These are phyloP conservation scores for Triplophysa siluroides DNA, from an alignment of 2,113 vertebrate species.

Conservation along the genomic window DNA sequence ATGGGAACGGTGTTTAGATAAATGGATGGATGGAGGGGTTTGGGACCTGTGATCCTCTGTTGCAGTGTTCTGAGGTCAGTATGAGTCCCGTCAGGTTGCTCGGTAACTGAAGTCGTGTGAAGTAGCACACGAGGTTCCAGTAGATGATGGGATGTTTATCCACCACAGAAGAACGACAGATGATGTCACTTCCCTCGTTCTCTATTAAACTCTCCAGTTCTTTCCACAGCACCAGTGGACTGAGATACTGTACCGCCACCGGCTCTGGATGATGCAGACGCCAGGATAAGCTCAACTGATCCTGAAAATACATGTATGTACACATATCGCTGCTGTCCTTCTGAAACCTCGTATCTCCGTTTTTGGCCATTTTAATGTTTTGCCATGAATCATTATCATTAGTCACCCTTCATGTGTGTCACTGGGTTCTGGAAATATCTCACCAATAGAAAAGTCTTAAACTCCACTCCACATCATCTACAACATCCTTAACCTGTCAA, in stretches of 20 bases:
- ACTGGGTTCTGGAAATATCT: too few species aligned
- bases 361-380: too few species aligned
- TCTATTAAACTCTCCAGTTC: slow-evolving; percentile 95
- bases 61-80: slow-evolving; percentile 94
- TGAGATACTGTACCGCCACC: slow-evolving; percentile 66
- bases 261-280: not conserved
- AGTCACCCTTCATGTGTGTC: too few species aligned
- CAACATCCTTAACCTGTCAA: too few species aligned
- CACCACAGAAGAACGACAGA: not conserved
- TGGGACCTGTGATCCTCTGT: slow-evolving; percentile 86
- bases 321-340: too few species aligned
- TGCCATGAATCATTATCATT: too few species aligned
- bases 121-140: slow-evolving; percentile 98
- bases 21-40: not conserved
- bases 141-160: slow-evolving; percentile 98
- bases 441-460: too few species aligned
- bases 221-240: slow-evolving; percentile 93
- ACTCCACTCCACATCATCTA: too few species aligned
- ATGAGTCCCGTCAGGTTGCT: slow-evolving; percentile 93
- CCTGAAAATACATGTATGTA: not conserved
- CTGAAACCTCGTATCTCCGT: too few species aligned
- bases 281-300: not conserved
- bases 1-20: too few species aligned
- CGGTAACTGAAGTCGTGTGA: slow-evolving; percentile 88
- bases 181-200: slow-evolving; percentile 81